Percentiles rank a stretch among this genome's conserved stretches.
Conservation (phyloP, 2,113 vertebrate species). For the Bos taurus region DNA sequence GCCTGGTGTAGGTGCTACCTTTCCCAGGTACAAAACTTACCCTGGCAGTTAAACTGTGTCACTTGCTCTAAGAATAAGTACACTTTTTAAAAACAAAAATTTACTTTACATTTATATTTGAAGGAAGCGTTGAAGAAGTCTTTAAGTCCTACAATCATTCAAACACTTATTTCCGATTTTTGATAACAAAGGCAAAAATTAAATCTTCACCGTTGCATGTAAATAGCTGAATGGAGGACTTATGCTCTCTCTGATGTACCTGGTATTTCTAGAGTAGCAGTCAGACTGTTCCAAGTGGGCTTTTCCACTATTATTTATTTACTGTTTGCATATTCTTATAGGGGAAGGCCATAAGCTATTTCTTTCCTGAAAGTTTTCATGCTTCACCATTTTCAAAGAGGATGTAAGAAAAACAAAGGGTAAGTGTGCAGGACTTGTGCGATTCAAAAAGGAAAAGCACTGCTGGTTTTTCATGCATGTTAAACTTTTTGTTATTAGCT, state of each 20-base stretch:
- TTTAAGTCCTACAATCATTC: background rate
- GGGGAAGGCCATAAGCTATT: background rate
- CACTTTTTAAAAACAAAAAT: background rate
- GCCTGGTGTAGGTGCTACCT: background rate
- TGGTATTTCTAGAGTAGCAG: background rate
- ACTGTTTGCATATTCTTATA: background rate
- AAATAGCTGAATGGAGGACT: background rate
- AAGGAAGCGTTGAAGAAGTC: background rate
- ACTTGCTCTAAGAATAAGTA: background rate
- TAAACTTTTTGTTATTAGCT: background rate
- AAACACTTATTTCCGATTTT: background rate
- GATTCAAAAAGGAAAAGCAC: background rate
- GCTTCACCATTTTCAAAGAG: background rate
- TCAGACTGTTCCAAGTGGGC: background rate
- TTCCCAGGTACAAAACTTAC: background rate
- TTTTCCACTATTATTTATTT: background rate
- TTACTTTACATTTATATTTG: background rate
- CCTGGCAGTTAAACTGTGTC: background rate
- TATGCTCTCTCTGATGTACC: background rate
- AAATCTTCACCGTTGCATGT: background rate
- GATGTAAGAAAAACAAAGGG: background rate
- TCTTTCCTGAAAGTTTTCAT: background rate
- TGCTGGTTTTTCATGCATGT: background rate
- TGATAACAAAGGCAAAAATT: background rate
- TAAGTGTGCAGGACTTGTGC: background rate